phyloP scores from a whole-genome alignment of 2,888 invertebrate species.

The Pseudococcus jackbeardsleyi region DNA sequence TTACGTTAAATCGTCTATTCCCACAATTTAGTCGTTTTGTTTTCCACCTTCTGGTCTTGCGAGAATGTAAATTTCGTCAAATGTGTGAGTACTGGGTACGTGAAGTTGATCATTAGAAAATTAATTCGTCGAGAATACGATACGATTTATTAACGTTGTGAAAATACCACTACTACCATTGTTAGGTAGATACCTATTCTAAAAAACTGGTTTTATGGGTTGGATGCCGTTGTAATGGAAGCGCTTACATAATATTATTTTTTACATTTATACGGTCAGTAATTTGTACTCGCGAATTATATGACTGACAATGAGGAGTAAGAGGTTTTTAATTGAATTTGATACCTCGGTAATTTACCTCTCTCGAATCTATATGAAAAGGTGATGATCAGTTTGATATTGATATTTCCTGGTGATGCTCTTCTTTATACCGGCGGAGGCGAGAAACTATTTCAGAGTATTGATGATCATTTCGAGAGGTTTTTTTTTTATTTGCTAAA shows the following conservation, averaged over 20 bases:
- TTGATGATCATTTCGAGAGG: not conserved
- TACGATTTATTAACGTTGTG: constrained; percentile 39
- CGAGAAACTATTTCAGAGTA: not conserved
- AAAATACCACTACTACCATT: constrained; percentile 1
- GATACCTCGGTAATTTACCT: not conserved
- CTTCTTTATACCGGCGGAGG: not conserved
- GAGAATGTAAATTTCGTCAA: not conserved
- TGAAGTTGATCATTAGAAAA: constrained; percentile 30
- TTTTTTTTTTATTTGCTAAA: not conserved
- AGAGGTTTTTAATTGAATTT: constrained; percentile 9
- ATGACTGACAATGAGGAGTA: not conserved
- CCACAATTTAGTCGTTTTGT: not conserved
- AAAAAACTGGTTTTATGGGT: constrained; percentile 26
- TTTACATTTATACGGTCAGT: constrained; percentile 59
- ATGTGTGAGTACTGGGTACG: too few species aligned
- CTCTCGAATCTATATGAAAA: too few species aligned
- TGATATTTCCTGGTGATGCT: not conserved
- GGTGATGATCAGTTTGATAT: not conserved
- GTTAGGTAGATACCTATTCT: constrained; percentile 10
- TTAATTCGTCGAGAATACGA: constrained; percentile 5
- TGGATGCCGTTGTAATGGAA: constrained; percentile 28
- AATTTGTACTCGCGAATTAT: constrained; percentile 17
- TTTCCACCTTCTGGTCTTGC: not conserved
- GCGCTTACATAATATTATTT: constrained; percentile 10
- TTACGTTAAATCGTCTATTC: constrained; percentile 21